phyloP scores from a whole-genome alignment of 2,888 invertebrate genomes.

The Hirtodrosophila cameraria region DNA sequence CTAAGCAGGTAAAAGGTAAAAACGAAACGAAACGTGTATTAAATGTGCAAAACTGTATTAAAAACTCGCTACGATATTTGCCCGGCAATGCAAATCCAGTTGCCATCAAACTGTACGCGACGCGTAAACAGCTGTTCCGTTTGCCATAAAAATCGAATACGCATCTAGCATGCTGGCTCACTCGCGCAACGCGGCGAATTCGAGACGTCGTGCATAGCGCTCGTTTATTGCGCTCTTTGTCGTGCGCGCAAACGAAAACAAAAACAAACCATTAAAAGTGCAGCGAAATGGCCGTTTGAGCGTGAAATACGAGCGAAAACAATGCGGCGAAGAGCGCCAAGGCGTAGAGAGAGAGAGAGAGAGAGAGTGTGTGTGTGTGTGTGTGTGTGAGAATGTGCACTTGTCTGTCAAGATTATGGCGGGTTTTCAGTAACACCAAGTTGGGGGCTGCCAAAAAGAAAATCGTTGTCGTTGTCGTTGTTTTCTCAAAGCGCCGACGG shows the following conservation, averaged over 20 bases:
- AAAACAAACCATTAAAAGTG: slow-evolving; percentile 74
- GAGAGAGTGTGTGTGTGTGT: slow-evolving; percentile 21
- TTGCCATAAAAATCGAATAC: slow-evolving; percentile 64
- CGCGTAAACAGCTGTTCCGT: slow-evolving; percentile 63
- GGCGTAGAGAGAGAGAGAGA: slow-evolving; percentile 5
- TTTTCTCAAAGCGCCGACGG: slow-evolving; percentile 68
- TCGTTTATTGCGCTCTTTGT: slow-evolving; percentile 39
- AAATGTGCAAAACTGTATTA: slow-evolving; percentile 16
- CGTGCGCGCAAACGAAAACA: slow-evolving; percentile 62
- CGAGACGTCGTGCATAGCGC: slow-evolving; percentile 25
- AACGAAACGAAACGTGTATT: slow-evolving; percentile 12
- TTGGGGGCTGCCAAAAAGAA: slow-evolving; percentile 52
- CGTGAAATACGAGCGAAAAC: slow-evolving; percentile 81
- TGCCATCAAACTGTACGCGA: slow-evolving; percentile 47
- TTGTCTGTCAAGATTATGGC: slow-evolving; percentile 80
- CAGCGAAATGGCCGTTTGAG: slow-evolving; percentile 64
- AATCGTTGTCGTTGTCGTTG: slow-evolving; percentile 38
- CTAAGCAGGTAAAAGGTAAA: slow-evolving; percentile 20
- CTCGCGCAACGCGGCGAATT: slow-evolving; percentile 66
- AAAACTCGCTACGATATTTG: slow-evolving; percentile 5
- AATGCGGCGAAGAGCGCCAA: slow-evolving; percentile 56
- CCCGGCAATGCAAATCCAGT: slow-evolving; percentile 27
- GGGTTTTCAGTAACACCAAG: slow-evolving; percentile 60
- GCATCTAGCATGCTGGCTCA: slow-evolving; percentile 50
- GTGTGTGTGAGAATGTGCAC: slow-evolving; percentile 55